Percentiles rank a stretch among this genome's conserved stretches.
Conservation (phyloP, 1,140 invertebrate species). For the Adoxophyes honmai region DNA sequence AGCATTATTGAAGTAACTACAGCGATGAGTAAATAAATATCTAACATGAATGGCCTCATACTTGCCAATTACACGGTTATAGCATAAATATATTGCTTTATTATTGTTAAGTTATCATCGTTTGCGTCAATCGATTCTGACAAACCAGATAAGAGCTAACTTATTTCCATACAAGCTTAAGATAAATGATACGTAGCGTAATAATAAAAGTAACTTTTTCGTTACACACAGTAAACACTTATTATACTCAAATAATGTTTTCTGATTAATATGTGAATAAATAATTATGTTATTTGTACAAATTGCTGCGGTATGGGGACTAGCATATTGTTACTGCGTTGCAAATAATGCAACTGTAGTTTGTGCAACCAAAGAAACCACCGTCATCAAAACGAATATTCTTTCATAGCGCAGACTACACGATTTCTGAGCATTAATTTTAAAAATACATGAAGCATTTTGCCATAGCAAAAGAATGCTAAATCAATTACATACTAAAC, state of each 20-base stretch:
- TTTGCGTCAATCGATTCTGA: slow-evolving; percentile 37
- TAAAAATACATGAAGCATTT: slow-evolving; percentile 23
- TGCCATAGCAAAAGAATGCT: slow-evolving; percentile 19
- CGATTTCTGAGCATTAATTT: slow-evolving; percentile 12
- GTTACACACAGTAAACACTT: slow-evolving; percentile 23
- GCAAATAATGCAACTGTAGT: slow-evolving; percentile 22
- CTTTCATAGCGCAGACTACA: slow-evolving; percentile 14
- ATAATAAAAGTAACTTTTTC: slow-evolving; percentile 29
- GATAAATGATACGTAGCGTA: slow-evolving; percentile 38
- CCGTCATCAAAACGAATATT: neutral
- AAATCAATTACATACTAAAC: slow-evolving; percentile 24
- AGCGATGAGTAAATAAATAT: slow-evolving; percentile 5
- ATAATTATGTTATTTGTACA: slow-evolving; percentile 34
- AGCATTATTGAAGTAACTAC: neutral
- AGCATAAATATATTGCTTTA: slow-evolving; percentile 2
- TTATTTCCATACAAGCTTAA: slow-evolving; percentile 28
- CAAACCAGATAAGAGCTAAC: slow-evolving; percentile 26
- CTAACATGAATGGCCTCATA: neutral
- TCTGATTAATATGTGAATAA: slow-evolving; percentile 40
- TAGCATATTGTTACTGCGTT: slow-evolving; percentile 39
- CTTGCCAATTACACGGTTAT: neutral
- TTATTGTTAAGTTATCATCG: slow-evolving; percentile 18
- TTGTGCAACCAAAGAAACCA: slow-evolving; percentile 18
- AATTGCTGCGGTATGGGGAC: slow-evolving; percentile 54
- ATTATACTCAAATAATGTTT: slow-evolving; percentile 30